These are phyloP conservation scores for Melinaea menophilus DNA, from an alignment of 2,888 invertebrate genomes.

Conservation along the genomic window DNA sequence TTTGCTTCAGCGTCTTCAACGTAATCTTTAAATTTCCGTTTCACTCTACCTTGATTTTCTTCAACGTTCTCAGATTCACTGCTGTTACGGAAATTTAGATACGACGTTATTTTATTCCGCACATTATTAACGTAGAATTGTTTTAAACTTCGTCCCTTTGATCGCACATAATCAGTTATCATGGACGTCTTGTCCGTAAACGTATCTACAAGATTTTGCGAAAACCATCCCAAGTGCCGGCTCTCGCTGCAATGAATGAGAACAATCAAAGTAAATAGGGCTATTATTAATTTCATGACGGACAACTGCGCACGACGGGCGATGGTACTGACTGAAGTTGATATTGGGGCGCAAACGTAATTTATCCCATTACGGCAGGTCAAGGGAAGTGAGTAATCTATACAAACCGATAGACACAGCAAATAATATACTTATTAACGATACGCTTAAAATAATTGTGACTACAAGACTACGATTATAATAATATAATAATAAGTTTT, in stretches of 20 bases:
- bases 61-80: conserved; percentile 17
- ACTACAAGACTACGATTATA: too few relatives aligned
- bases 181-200: conserved; percentile 56
- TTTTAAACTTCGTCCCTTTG: conserved; percentile 54
- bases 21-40: conserved; percentile 49
- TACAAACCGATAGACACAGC: background rate
- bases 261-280: conserved; percentile 47
- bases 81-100: conserved; percentile 40
- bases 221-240: conserved; percentile 49
- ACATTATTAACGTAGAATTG: conserved; percentile 56
- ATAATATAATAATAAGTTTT: too few relatives aligned
- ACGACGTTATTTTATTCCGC: conserved; percentile 52
- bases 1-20: conserved; percentile 43
- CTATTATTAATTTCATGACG: conserved; percentile 51
- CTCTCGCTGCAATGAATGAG: conserved; percentile 48
- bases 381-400: conserved; percentile 44
- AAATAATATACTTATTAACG: background rate
- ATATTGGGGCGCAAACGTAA: conserved; percentile 44
- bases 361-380: conserved; percentile 49
- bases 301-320: conserved; percentile 30
- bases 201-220: conserved; percentile 50
- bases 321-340: conserved; percentile 45
- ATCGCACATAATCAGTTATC: conserved; percentile 54
- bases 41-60: conserved; percentile 39
- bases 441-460: too few relatives aligned